Conservation (phyloP, 2,797 vertebrate genomes). For the Philypnodon macrostomus region DNA sequence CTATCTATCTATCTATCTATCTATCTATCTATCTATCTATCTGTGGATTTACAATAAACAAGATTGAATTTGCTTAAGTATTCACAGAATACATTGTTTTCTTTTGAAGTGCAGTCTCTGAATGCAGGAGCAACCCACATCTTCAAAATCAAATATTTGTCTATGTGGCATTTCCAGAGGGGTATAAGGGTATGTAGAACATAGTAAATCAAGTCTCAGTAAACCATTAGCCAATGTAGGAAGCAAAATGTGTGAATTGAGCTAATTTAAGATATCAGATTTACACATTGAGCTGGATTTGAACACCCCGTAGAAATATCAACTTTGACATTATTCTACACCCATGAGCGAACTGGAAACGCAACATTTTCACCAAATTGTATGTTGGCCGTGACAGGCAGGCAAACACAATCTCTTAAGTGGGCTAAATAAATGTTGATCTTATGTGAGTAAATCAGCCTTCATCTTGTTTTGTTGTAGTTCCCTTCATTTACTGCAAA, state of each 20-base stretch:
- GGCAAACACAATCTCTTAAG: slow-evolving; percentile 52
- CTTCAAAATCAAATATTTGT: no score
- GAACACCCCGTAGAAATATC: no score
- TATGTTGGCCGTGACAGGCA: slow-evolving; percentile 59
- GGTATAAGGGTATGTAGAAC: no score
- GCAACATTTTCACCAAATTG: slow-evolving; percentile 6
- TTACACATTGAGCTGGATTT: no score
- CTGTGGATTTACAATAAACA: slow-evolving; percentile 69
- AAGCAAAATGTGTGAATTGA: no score
- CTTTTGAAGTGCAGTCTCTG: slow-evolving; percentile 67
- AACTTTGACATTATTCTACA: slow-evolving; percentile 1
- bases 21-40: slow-evolving; percentile 60
- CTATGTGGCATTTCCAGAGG: not conserved
- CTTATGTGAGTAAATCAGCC: no score
- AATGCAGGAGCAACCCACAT: slow-evolving; percentile 41
- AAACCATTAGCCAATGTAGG: no score
- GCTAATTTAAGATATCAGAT: no score
- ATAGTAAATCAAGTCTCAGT: no score
- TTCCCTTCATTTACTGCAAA: not conserved
- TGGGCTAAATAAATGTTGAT: not conserved
- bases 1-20: slow-evolving; percentile 66
- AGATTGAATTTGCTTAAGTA: slow-evolving; percentile 75
- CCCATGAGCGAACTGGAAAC: slow-evolving; percentile 1
- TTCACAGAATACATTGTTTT: slow-evolving; percentile 84
- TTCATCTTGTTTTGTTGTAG: not conserved